Conservation (phyloP, 2,888 invertebrate species). For the Mimachlamys varia region DNA sequence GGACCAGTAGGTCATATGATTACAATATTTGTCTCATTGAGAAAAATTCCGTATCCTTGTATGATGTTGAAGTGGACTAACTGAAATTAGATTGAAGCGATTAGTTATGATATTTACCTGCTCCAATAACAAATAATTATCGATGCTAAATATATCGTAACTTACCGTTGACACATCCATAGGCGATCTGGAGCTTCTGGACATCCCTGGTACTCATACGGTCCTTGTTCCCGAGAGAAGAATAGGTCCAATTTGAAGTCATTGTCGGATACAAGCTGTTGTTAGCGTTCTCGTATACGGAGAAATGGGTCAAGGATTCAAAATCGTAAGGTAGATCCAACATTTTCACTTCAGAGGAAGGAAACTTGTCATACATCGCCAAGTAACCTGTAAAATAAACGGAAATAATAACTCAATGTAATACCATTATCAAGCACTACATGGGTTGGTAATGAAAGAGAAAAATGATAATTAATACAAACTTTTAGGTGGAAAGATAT, state of each 20-base stretch:
- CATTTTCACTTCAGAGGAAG: neutral
- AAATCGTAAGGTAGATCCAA: neutral
- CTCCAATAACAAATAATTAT: too few species aligned
- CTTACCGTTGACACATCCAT: neutral
- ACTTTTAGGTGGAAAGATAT: too few species aligned
- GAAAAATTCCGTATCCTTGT: too few species aligned
- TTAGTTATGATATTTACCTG: too few species aligned
- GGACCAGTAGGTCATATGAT: too few species aligned
- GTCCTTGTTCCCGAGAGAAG: neutral
- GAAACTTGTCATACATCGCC: neutral
- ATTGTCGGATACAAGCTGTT: neutral
- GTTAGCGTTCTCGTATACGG: neutral
- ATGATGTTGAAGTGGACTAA: too few species aligned
- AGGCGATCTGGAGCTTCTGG: neutral
- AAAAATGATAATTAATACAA: too few species aligned
- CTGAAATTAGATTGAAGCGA: too few species aligned
- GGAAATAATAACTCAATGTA: neutral
- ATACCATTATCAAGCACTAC: neutral
- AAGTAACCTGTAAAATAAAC: neutral
- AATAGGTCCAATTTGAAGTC: neutral
- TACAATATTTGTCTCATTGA: too few species aligned
- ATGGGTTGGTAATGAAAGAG: too few species aligned
- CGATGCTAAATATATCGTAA: neutral
- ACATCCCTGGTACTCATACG: neutral
- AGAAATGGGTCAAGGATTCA: neutral